phyloP scores from a whole-genome alignment of 2,113 vertebrate species.

The Phrynocephalus versicolor region DNA sequence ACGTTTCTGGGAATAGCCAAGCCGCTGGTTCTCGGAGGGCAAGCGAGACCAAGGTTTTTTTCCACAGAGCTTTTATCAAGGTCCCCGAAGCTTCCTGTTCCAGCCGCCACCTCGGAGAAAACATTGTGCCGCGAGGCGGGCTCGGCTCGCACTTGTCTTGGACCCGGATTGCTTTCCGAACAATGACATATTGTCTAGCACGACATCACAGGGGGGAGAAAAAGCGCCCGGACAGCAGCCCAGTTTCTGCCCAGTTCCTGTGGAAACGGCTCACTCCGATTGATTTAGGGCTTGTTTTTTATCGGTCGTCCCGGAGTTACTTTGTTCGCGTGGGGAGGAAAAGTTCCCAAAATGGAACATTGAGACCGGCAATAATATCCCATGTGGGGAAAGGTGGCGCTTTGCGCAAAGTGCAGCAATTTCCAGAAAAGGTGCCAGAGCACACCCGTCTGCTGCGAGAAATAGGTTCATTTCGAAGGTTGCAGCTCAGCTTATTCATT shows the following conservation, averaged over 20 bases:
- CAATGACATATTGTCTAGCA: neutral
- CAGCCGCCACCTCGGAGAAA: rapidly evolving
- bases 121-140: neutral
- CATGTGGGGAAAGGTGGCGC: neutral
- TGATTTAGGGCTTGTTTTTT: neutral
- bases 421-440: neutral
- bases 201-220: rapidly evolving
- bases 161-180: neutral
- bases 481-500: too few relatives aligned
- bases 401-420: neutral
- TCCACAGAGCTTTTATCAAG: conserved; percentile 11
- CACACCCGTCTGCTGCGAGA: neutral
- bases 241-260: neutral
- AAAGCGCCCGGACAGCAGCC: rapidly evolving
- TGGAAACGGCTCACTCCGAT: neutral
- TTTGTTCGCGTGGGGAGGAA: neutral
- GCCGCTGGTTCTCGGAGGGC: neutral
- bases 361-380: neutral
- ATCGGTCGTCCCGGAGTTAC: neutral
- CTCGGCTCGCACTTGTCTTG: rapidly evolving
- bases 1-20: rapidly evolving
- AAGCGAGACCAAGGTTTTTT: neutral
- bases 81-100: neutral
- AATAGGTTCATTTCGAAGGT: neutral
- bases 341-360: neutral